These are phyloP conservation scores for Drosophila maculinotata DNA, from an alignment of 2,888 invertebrate genomes.

Conservation along the genomic window DNA sequence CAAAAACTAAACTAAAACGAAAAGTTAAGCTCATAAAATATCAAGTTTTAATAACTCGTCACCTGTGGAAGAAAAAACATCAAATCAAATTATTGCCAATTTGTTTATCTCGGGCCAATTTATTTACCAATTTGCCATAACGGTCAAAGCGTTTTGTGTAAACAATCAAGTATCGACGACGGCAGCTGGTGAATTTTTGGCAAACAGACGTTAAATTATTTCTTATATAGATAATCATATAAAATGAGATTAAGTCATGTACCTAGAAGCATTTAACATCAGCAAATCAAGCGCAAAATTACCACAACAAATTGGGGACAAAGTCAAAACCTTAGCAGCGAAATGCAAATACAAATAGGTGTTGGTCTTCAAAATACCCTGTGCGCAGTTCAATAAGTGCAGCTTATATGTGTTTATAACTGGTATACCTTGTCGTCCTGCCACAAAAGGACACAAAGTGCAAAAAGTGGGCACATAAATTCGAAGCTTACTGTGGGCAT, in stretches of 20 bases:
- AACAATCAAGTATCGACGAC: constrained; percentile 42
- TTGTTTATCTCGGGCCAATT: constrained; percentile 54
- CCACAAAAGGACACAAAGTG: constrained; percentile 10
- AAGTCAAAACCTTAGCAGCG: constrained; percentile 10
- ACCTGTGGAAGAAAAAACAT: constrained; percentile 50
- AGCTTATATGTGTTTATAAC: not conserved
- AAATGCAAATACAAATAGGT: constrained; percentile 2
- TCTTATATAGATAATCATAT: constrained; percentile 38
- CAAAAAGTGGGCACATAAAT: constrained; percentile 64
- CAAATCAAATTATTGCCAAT: constrained; percentile 62
- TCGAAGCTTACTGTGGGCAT: constrained; percentile 55
- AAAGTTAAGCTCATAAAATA: constrained; percentile 51
- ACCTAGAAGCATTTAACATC: constrained; percentile 27
- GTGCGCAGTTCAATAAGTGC: not conserved
- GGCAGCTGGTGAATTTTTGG: constrained; percentile 30
- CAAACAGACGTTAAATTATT: constrained; percentile 45
- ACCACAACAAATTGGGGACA: constrained; percentile 40
- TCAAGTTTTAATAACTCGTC: constrained; percentile 59
- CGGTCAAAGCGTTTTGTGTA: constrained; percentile 62
- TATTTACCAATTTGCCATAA: constrained; percentile 65
- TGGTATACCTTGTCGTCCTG: constrained; percentile 1
- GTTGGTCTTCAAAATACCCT: constrained; percentile 27
- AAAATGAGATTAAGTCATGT: constrained; percentile 20
- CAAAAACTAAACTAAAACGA: constrained; percentile 22
- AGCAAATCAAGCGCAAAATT: constrained; percentile 45